Base-by-base conservation (phyloP, 2,888 invertebrate species). In the Athalia circularis region DNA sequence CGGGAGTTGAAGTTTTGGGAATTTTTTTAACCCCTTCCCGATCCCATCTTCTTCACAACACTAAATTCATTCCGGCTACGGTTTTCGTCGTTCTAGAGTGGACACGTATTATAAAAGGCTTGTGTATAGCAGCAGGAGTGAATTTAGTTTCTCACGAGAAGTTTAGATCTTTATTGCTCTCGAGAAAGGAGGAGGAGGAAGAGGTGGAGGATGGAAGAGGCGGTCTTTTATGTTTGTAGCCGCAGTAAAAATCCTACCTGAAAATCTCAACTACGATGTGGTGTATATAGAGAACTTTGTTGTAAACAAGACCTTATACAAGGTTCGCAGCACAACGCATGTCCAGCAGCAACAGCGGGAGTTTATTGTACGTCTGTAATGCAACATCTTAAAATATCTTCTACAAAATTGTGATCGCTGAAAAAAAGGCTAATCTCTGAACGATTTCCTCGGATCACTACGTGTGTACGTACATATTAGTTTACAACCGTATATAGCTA, bases 61-160 rank as follows among this genome's bases (percentile, higher is more conserved):
- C 29, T 29, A 29, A 29, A 29, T 29, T 29, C 29, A 29, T 29
- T 29, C 29, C 29, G 65, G 7, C 65, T 47, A 5, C 5, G 47
- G 6, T 45, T n/a, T 52, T 50, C 52, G 52, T 43, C 0, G 11
- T n/a, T 6, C 54, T 54, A 9, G 9, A 9, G n/a, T 54, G 54
- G 54, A 11, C 9, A 11, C 5, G 54, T 54, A n/a, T 54, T 52
- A 11, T 11, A n/a, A 54, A 9, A 9, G 7, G 54, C 54, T 29
- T 29, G 29, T 29, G 29, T 29, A n/a, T n/a, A 29, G 29, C 65
- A 65, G 29, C 48, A 48, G 6, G 1, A 45, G 72, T 64, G 75
- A 75, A 62, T 75, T 50, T 29, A 50, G 75, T 75, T 75, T 75
- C 75, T 75, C 75, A 75, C 75, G 75, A 75, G 62, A 50, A 75